Percentiles rank a stretch among this genome's conserved stretches.
Conservation (phyloP, 2,113 vertebrate genomes). For the Saccopteryx leptura region DNA sequence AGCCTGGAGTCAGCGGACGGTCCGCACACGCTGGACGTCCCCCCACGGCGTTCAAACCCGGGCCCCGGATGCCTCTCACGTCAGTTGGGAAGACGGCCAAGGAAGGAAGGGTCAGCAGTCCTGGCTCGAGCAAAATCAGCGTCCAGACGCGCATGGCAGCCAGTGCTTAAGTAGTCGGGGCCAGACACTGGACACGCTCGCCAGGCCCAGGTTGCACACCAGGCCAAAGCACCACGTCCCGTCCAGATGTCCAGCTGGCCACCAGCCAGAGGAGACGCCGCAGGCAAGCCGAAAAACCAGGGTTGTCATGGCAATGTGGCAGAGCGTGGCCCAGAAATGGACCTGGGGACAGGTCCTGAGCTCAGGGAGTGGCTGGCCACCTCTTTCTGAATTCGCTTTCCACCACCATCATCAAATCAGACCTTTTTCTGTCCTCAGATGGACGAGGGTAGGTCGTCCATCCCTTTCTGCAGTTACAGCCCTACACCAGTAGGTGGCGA, state of each 20-base stretch:
- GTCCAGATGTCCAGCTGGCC: not conserved
- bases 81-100: not conserved
- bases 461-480: slow-evolving; percentile 41
- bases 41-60: not conserved
- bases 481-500: slow-evolving; percentile 62
- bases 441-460: not conserved
- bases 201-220: not conserved
- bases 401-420: not conserved
- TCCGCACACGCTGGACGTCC: not conserved
- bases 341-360: not conserved
- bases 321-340: not conserved
- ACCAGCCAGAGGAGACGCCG: not conserved
- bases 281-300: not conserved
- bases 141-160: not conserved
- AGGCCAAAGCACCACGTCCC: not conserved
- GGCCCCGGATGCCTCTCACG: not conserved
- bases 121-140: not conserved
- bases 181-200: not conserved
- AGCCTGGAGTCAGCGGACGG: not conserved
- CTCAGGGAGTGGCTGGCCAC: not conserved
- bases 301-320: not conserved
- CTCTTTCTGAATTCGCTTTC: not conserved
- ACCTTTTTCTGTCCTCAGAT: not conserved
- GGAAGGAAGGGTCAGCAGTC: not conserved
- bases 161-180: not conserved